Conservation (phyloP, 2,113 vertebrate genomes). For the Tricholaema leucomelas region DNA sequence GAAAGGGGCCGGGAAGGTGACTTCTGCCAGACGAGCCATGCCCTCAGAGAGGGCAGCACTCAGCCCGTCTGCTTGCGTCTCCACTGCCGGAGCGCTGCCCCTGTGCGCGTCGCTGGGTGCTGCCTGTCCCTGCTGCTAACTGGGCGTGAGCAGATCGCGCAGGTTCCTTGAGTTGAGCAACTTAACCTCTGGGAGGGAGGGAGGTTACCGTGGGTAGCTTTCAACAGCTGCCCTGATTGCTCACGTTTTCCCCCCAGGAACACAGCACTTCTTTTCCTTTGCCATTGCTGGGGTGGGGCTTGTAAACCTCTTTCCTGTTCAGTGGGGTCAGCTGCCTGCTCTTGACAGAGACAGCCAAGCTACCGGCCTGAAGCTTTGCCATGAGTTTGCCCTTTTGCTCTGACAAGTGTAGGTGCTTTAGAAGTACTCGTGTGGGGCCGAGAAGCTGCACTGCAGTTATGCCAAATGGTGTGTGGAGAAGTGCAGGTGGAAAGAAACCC, state of each 20-base stretch:
- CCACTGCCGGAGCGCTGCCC: background rate
- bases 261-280: background rate
- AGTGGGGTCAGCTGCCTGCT: fast-evolving
- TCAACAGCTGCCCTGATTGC: background rate
- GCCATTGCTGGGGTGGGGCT: background rate
- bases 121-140: background rate
- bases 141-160: background rate
- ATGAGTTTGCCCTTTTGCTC: background rate
- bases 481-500: background rate
- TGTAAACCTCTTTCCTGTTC: background rate
- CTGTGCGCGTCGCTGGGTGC: background rate
- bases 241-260: background rate
- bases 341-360: background rate
- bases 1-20: background rate
- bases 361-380: background rate
- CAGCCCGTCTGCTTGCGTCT: background rate
- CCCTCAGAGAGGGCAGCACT: background rate
- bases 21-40: background rate
- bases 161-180: background rate
- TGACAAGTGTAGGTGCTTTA: background rate
- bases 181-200: background rate
- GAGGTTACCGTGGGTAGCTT: background rate
- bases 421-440: background rate
- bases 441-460: background rate
- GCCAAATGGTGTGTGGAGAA: background rate